These are phyloP conservation scores for Andricus grossulariae DNA, from an alignment of 1,140 invertebrate species.

Conservation along the genomic window DNA sequence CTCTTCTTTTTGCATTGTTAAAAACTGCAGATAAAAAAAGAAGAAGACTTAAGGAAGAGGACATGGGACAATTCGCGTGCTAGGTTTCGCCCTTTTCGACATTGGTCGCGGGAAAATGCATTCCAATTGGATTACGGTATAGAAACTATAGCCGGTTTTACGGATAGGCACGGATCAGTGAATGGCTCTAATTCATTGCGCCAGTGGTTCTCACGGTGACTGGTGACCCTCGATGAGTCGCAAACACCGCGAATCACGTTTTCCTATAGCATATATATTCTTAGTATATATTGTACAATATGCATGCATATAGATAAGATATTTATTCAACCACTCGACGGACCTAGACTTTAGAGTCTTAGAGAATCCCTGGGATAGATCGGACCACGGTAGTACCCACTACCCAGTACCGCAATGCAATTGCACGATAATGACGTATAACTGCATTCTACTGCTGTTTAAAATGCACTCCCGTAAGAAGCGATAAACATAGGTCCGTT, in stretches of 20 bases:
- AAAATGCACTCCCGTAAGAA: slow-evolving; percentile 38
- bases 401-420: slow-evolving; percentile 53
- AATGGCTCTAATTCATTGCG: slow-evolving; percentile 52
- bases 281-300: too few relatives aligned
- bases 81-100: slow-evolving; percentile 37
- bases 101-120: slow-evolving; percentile 52
- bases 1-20: too few relatives aligned
- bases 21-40: too few relatives aligned
- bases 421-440: slow-evolving; percentile 56
- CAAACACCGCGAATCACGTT: slow-evolving; percentile 37
- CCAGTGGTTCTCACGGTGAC: slow-evolving; percentile 46
- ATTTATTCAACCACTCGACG: too few relatives aligned
- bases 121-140: slow-evolving; percentile 59
- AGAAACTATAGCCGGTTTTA: slow-evolving; percentile 30
- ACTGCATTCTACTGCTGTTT: slow-evolving; percentile 52
- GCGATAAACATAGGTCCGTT: slow-evolving; percentile 30
- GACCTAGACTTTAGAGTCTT: not conserved
- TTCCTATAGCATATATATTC: not conserved
- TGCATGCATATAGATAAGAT: too few relatives aligned
- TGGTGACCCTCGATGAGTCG: not conserved
- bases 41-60: not conserved
- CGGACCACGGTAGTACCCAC: slow-evolving; percentile 21
- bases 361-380: slow-evolving; percentile 30
- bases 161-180: slow-evolving; percentile 38
- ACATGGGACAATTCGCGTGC: not conserved